A percentile compares a stretch with the other conserved stretches of the same genome.
Evolutionary conservation across 1,140 invertebrate species (phyloP).

Genomic region (Ylistrum balloti): DNA sequence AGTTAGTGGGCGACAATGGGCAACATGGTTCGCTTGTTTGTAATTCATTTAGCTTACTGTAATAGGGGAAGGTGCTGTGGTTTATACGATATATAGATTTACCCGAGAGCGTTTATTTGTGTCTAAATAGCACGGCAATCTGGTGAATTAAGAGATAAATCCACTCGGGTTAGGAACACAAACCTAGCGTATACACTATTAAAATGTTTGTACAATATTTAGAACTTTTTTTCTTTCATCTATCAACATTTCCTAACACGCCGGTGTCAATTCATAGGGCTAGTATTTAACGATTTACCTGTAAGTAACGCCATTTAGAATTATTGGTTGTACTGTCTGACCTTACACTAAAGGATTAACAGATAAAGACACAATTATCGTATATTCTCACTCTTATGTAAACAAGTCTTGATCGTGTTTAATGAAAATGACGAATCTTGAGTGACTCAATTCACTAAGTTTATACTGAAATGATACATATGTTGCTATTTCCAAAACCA

Average conservation of each 20-base stretch:
- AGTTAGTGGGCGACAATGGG: not conserved
- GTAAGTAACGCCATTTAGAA: not conserved
- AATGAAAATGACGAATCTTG: slow-evolving; percentile 3
- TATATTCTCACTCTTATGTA: not conserved
- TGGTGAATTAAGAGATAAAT: slow-evolving; percentile 8
- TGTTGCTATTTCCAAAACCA: too few species aligned
- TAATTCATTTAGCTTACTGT: slow-evolving; percentile 35
- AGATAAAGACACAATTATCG: not conserved
- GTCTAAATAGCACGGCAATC: not conserved
- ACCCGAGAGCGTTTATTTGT: not conserved
- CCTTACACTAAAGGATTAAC: not conserved
- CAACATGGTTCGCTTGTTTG: not conserved
- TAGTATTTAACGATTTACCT: not conserved
- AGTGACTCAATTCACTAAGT: not conserved
- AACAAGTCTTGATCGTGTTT: not conserved
- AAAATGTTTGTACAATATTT: slow-evolving; percentile 3
- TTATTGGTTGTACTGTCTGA: not conserved
- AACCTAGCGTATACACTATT: not conserved
- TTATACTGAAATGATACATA: not conserved
- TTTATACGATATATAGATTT: not conserved
- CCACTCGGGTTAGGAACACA: slow-evolving; percentile 6
- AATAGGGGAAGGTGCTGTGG: not conserved
- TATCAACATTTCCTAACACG: not conserved
- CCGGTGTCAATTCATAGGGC: not conserved
- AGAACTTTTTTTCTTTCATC: slow-evolving; percentile 4